A percentile compares a stretch with the other conserved stretches of the same genome.
Conservation (phyloP, 2,113 vertebrate species). For the Pangasianodon gigas region DNA sequence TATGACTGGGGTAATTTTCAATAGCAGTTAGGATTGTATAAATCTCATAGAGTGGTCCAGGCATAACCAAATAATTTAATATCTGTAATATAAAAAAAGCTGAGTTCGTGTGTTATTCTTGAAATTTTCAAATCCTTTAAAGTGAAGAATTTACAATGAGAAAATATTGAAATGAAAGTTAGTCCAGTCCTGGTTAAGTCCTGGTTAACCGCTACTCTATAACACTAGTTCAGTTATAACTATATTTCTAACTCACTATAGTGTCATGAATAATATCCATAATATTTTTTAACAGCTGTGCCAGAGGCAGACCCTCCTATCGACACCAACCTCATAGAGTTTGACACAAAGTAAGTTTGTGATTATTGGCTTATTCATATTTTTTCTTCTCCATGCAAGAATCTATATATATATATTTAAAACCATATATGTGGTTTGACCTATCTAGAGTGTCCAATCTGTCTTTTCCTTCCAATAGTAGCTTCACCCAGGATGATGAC, state of each 20-base stretch:
- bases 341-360: slow-evolving; percentile 68
- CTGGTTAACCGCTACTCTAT: not conserved
- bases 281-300: slow-evolving; percentile 68
- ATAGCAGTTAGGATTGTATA: not conserved
- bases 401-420: not conserved
- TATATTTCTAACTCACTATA: not conserved
- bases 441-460: not conserved
- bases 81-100: not conserved
- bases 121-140: not conserved
- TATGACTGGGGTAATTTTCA: not conserved
- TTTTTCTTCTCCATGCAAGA: not conserved
- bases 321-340: slow-evolving; percentile 90
- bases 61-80: too few species aligned
- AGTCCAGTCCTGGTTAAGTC: not conserved
- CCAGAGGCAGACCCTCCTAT: slow-evolving; percentile 81
- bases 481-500: slow-evolving; percentile 86
- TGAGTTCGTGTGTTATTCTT: not conserved
- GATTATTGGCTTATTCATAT: not conserved
- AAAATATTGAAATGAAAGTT: not conserved
- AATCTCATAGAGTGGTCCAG: not conserved
- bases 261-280: not conserved
- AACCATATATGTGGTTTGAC: not conserved
- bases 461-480: slow-evolving; percentile 61
- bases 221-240: not conserved
- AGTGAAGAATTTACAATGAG: not conserved